Evolutionary conservation across 2,113 vertebrate species (phyloP), one percentile per base, ranked within the genome.

Genomic region (Rhinoptilus africanus): DNA sequence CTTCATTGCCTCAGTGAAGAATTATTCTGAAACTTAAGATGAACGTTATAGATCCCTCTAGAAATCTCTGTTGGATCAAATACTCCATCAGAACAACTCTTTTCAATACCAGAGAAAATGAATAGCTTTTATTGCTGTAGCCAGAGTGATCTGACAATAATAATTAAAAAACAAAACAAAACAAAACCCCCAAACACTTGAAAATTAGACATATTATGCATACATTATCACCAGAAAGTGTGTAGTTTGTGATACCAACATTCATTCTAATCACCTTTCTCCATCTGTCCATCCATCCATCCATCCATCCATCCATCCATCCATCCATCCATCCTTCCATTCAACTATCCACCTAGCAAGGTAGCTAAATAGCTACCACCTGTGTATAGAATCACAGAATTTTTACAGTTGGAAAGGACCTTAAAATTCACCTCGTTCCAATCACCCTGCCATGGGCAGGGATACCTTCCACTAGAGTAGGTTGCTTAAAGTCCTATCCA

Each of bases 101-200:
- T 95, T 89, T 78, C 37, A 63, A 41, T 39, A 37, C 1, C 17
- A 75, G 39, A 77, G 23, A 89, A 84, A 87, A 89, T 8, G 8
- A 43, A 11, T 53, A 28, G 28, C 20, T 67, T 71, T 57, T 67
- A 32, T 78, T 90, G 17, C 4, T 14, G 20, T 69, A 67, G 56
- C 6, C 28, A 92, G 18, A 81, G 39, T 50, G 67, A 23, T 64
- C 41, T 75, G 39, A 30, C 16, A 85, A 39, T 37, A 30, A 67
- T 80, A 78, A 69, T 41, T 12, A 41, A 23, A 4, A 20, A n/a
- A 47, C 4, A 32, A 32, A 22, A 32, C 12, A 27, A 35, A 39
- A 41, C 16, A 8, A 34, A 26, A 39, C 5, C n/a, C 39, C 39
- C 19, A 12, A 1, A 0, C 2, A 50, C 23, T 57, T 22, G 18